phyloP scores from a whole-genome alignment of 2,113 vertebrate genomes.

The Vireo altiloquus region DNA sequence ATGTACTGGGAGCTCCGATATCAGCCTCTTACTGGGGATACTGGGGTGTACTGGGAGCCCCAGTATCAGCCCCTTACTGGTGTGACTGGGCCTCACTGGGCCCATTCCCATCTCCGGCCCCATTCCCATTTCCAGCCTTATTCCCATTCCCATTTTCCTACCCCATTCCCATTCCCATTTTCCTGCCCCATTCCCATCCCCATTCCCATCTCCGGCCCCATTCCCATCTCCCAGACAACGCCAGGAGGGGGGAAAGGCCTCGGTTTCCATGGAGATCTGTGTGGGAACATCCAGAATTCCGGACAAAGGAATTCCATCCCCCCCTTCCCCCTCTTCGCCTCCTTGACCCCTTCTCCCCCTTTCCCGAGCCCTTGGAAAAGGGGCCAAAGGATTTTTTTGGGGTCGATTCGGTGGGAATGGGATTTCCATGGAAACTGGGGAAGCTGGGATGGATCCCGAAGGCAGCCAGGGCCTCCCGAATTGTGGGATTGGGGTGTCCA shows the following conservation, averaged over 20 bases:
- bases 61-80: too few species aligned
- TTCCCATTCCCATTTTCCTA: background rate
- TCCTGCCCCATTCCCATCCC: conserved; percentile 21
- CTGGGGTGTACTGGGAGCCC: too few species aligned
- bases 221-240: conserved; percentile 71
- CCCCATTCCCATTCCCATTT: conserved; percentile 52
- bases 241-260: background rate
- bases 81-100: too few species aligned
- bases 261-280: conserved; percentile 72
- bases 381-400: background rate
- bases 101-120: background rate
- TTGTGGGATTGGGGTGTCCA: too few species aligned
- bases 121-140: conserved; percentile 36
- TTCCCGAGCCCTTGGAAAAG: background rate
- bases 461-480: background rate
- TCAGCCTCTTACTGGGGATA: background rate
- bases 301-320: conserved; percentile 63
- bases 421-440: background rate
- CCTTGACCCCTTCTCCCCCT: background rate
- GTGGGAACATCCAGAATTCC: conserved; percentile 64
- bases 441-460: background rate
- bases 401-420: background rate
- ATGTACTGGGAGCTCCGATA: too few species aligned
- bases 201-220: background rate
- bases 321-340: background rate